Base-by-base conservation (phyloP, 2,113 vertebrate genomes). In the Albula glossodonta region DNA sequence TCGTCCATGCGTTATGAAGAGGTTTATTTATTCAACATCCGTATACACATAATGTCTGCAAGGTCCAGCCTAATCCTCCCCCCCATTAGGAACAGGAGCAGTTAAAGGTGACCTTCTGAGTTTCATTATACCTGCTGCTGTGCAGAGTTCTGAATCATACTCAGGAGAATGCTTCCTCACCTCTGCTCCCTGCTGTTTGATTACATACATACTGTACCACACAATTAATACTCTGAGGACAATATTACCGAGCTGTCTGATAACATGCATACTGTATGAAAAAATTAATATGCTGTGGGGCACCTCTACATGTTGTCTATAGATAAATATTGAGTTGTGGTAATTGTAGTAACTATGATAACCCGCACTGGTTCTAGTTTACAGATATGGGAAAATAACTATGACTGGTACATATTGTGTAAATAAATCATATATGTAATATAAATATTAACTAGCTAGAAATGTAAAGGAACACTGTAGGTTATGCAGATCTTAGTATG, bases 11-110 rank as follows among this genome's bases (percentile, higher is more conserved):
- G 19, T 66, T 66, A 66, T 22, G 17, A 66, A 89, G 49, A 78
- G 89, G 79, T 93, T 94, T 93, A 94, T 93, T 94, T 94, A 95
- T 94, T 93, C 94, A 93, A 88, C 88, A 90, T 91, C 87, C 86
- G 84, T 92, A 92, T 86, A 92, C 88, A 90, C 89, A 91, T 80
- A 89, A 50, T 79, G 83, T 93, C 89, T 93, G 88, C 60, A 88
- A 93, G 92, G 92, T 92, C 90, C 89, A 88, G 82, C 49, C 89
- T 84, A 57, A 80, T 82, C 89, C 87, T 88, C 87, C 89, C 91
- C 81, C 89, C 89, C 86, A 91, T 91, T 82, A 90, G 83, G 91
- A 83, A 87, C 84, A 92, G 89, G 41, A 84, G 10, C 78, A 89
- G 91, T 84, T 92, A 93, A 93, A 94, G 94, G 92, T 94, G 93